Evolutionary conservation across 2,888 invertebrate genomes (phyloP).

Genomic region (Ptychoptera albimana): DNA sequence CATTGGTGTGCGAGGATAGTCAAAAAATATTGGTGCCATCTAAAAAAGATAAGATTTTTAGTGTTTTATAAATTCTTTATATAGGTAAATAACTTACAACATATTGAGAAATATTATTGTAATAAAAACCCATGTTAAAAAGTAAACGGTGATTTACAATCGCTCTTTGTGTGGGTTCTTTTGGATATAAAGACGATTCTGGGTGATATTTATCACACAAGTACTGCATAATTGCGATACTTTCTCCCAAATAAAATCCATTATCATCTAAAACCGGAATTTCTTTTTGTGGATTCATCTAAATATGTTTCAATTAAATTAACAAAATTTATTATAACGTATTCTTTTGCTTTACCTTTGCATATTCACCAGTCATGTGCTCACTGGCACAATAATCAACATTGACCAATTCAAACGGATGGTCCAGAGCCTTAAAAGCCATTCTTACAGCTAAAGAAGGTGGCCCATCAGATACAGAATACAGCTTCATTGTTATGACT

Average conservation of each 20-base stretch:
- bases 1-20: slow-evolving; percentile 49
- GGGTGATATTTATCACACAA: slow-evolving; percentile 59
- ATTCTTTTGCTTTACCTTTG: slow-evolving; percentile 33
- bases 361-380: slow-evolving; percentile 55
- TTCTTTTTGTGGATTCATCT: slow-evolving; percentile 66
- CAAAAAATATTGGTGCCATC: slow-evolving; percentile 66
- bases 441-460: slow-evolving; percentile 59
- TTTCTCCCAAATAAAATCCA: slow-evolving; percentile 63
- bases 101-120: slow-evolving; percentile 49
- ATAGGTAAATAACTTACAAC: slow-evolving; percentile 35
- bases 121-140: slow-evolving; percentile 62
- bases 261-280: slow-evolving; percentile 65
- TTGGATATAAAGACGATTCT: slow-evolving; percentile 50
- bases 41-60: slow-evolving; percentile 21
- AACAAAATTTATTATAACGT: neutral
- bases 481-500: slow-evolving; percentile 39
- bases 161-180: slow-evolving; percentile 50
- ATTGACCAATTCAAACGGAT: slow-evolving; percentile 47
- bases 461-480: slow-evolving; percentile 60
- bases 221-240: slow-evolving; percentile 47
- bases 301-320: slow-evolving; percentile 15
- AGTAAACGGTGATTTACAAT: slow-evolving; percentile 63
- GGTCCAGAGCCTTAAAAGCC: slow-evolving; percentile 43
- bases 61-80: neutral
- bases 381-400: slow-evolving; percentile 57